These are phyloP conservation scores for Zelleria hepariella DNA, from an alignment of 2,888 invertebrate species.

Conservation along the genomic window DNA sequence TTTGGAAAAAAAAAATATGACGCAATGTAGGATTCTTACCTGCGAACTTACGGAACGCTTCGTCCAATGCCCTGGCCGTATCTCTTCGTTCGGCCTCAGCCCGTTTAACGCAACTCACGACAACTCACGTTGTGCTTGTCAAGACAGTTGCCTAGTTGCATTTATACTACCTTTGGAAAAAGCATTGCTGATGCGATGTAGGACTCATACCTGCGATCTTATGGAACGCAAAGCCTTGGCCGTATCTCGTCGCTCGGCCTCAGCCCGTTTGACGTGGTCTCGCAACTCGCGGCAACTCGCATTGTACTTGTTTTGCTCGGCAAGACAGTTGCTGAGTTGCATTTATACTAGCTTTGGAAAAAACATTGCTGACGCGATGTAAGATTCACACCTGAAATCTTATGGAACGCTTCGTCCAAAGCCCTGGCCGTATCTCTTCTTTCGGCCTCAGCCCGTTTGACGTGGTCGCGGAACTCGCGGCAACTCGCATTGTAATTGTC, in stretches of 20 bases:
- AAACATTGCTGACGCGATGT: too few species aligned
- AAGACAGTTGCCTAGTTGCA: too few species aligned
- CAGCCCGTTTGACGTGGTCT: constrained; percentile 87
- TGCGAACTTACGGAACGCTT: constrained; percentile 84
- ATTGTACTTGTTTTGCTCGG: constrained; percentile 87
- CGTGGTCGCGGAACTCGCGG: constrained; percentile 87
- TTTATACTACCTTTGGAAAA: too few species aligned
- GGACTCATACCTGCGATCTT: constrained; percentile 84
- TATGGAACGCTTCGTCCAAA: constrained; percentile 86
- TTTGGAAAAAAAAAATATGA: not conserved
- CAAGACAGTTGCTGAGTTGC: constrained; percentile 80
- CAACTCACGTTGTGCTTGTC: constrained; percentile 89
- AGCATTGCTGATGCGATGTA: too few species aligned
- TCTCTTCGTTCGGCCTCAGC: constrained; percentile 90
- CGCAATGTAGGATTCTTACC: constrained; percentile 49
- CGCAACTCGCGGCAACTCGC: constrained; percentile 88
- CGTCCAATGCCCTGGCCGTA: constrained; percentile 84
- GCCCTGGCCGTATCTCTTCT: constrained; percentile 85
- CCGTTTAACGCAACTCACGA: constrained; percentile 86
- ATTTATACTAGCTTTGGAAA: too few species aligned
- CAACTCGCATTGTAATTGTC: not conserved
- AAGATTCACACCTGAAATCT: constrained; percentile 77
- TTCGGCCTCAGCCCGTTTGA: constrained; percentile 89
- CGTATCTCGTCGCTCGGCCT: constrained; percentile 88
- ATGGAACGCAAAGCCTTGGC: constrained; percentile 82